Percentiles rank a stretch among this genome's conserved stretches.
phyloP scores from a whole-genome alignment of 2,113 vertebrate genomes.

The Crotalus helleri region DNA sequence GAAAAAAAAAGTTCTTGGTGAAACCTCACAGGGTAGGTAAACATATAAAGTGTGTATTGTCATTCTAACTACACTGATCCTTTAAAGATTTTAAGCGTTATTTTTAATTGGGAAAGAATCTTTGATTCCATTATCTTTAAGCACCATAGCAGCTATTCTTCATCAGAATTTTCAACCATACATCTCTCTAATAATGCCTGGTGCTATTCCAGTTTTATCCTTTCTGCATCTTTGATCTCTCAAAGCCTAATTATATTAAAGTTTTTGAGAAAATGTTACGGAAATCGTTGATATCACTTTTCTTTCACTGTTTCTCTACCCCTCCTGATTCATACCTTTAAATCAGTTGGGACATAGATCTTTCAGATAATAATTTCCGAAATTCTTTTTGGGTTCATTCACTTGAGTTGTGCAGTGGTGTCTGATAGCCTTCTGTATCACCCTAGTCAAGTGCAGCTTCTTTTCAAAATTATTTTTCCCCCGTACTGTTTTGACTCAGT shows the following conservation, averaged over 20 bases:
- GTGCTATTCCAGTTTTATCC: constrained; percentile 54
- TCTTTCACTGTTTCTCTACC: background rate
- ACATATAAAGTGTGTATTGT: constrained; percentile 22
- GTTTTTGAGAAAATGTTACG: constrained; percentile 55
- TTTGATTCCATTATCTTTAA: constrained; percentile 48
- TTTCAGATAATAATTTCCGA: constrained; percentile 26
- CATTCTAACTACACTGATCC: constrained; percentile 35
- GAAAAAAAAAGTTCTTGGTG: background rate
- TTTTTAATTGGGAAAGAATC: constrained; percentile 38
- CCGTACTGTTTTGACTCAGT: fast-evolving
- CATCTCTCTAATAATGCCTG: constrained; percentile 41
- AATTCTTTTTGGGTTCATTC: constrained; percentile 2
- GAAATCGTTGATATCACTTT: constrained; percentile 42
- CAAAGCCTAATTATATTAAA: constrained; percentile 47
- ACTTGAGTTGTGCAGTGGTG: background rate
- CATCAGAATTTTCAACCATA: constrained; percentile 37
- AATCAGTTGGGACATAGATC: constrained; percentile 26
- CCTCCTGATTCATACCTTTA: background rate
- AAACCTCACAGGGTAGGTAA: background rate
- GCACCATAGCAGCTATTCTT: background rate
- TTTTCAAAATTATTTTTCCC: background rate
- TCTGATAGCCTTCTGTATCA: background rate
- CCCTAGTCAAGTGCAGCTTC: constrained; percentile 21
- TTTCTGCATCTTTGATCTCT: constrained; percentile 53
- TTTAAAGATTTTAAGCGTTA: constrained; percentile 17